Evolutionary conservation across 2,888 invertebrate genomes (phyloP).

Genomic region (Drosophila mayaguana): DNA sequence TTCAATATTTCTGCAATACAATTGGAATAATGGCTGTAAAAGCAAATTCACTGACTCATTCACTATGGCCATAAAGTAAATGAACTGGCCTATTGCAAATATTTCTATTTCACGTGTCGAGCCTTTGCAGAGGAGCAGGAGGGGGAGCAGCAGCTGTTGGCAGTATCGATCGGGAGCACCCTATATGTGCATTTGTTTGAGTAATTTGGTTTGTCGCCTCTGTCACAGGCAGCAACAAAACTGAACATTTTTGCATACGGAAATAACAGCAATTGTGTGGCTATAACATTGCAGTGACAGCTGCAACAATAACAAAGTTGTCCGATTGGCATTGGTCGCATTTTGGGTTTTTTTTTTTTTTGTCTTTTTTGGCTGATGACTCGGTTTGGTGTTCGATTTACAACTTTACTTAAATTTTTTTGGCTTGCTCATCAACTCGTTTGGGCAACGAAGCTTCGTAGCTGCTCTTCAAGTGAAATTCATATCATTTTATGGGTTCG

Average conservation of each 20-base stretch:
- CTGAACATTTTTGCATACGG: constrained; percentile 66
- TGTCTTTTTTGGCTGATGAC: constrained; percentile 6
- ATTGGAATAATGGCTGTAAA: constrained; percentile 14
- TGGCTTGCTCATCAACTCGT: constrained; percentile 75
- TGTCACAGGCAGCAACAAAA: constrained; percentile 45
- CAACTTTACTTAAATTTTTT: constrained; percentile 68
- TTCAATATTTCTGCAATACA: constrained; percentile 2
- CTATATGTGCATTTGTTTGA: constrained; percentile 38
- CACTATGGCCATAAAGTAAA: constrained; percentile 5
- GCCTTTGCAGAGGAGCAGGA: too few species aligned
- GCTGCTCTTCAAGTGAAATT: constrained; percentile 42
- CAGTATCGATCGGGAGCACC: constrained; percentile 30
- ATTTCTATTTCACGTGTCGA: background rate
- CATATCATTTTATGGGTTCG: constrained; percentile 48
- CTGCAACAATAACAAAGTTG: constrained; percentile 34
- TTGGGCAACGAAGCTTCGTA: constrained; percentile 38
- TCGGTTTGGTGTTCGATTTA: constrained; percentile 58
- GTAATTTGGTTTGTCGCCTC: constrained; percentile 43
- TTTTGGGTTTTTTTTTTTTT: constrained; percentile 31
- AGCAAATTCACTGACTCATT: background rate
- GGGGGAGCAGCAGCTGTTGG: constrained; percentile 27
- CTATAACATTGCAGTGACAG: constrained; percentile 67
- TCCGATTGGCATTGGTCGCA: constrained; percentile 65
- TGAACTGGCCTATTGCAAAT: constrained; percentile 6
- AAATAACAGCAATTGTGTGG: constrained; percentile 74